A percentile compares a stretch with the other conserved stretches of the same genome.
Conservation (phyloP, 2,113 vertebrate genomes). For the Opisthocomus hoazin region DNA sequence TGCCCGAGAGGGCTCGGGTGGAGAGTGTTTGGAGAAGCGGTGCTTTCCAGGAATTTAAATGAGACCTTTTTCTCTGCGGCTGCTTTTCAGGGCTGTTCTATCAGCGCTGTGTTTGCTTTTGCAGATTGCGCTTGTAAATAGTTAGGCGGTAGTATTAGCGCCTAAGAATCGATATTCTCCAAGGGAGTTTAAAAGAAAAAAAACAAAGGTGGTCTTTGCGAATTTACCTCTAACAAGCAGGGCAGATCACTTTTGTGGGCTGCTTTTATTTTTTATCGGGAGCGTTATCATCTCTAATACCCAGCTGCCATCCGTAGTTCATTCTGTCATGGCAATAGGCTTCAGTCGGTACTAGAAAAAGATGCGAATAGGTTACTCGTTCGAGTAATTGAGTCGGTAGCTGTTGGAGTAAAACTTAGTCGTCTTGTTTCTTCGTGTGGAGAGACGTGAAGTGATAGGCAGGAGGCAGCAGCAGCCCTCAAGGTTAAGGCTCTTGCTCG, state of each 20-base stretch:
- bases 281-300: not conserved
- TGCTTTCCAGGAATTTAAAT: constrained; percentile 77
- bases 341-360: not conserved
- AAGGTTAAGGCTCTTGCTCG: not conserved
- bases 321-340: not conserved
- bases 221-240: not conserved
- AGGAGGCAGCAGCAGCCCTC: not conserved
- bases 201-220: not conserved
- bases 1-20: constrained; percentile 12
- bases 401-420: not conserved
- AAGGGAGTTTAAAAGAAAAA: not conserved
- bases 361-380: not conserved
- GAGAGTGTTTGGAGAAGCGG: constrained; percentile 42
- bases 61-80: constrained; percentile 30
- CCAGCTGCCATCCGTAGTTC: not conserved
- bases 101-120: constrained; percentile 38
- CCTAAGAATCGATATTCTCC: not conserved
- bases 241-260: not conserved
- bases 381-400: not conserved
- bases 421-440: not conserved
- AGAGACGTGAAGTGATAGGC: not conserved
- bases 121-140: constrained; percentile 25
- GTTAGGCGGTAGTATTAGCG: not conserved
- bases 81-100: constrained; percentile 40
- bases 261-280: not conserved